Percentiles rank a stretch among this genome's conserved stretches.
phyloP scores from a whole-genome alignment of 2,113 vertebrate genomes.

The Emydura subglobosa region DNA sequence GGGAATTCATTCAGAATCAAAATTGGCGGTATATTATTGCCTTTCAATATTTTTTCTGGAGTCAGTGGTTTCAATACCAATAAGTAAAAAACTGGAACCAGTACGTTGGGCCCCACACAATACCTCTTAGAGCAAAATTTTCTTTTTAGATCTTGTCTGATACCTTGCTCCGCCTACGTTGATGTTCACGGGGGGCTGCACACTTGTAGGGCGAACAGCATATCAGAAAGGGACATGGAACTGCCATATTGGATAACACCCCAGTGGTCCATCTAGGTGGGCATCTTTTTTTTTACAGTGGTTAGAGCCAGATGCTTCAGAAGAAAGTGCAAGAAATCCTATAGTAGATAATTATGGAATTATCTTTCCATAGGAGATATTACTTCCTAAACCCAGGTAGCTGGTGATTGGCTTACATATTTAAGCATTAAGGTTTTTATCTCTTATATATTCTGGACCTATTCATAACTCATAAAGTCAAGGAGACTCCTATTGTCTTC shows the following conservation, averaged over 20 bases:
- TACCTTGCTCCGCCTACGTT: too few species aligned
- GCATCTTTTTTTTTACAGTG: accelerated
- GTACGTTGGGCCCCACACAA: accelerated
- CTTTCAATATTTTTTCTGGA: background rate
- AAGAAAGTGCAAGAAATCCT: background rate
- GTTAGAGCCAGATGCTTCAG: background rate
- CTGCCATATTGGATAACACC: background rate
- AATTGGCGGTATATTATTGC: background rate
- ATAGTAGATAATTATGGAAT: background rate
- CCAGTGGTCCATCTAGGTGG: background rate
- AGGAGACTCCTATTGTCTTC: background rate
- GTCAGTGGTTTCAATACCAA: background rate
- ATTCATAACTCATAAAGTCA: background rate
- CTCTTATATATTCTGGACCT: background rate
- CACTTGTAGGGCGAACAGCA: background rate
- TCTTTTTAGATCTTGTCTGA: background rate
- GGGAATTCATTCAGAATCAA: background rate
- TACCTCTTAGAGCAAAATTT: background rate
- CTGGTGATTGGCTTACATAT: background rate
- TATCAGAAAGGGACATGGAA: background rate
- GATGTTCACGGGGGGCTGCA: background rate
- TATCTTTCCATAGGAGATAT: background rate
- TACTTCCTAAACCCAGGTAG: background rate
- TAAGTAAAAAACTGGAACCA: background rate
- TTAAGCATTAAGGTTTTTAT: background rate